Conservation (phyloP, 2,797 vertebrate genomes). For the Cossypha caffra region DNA sequence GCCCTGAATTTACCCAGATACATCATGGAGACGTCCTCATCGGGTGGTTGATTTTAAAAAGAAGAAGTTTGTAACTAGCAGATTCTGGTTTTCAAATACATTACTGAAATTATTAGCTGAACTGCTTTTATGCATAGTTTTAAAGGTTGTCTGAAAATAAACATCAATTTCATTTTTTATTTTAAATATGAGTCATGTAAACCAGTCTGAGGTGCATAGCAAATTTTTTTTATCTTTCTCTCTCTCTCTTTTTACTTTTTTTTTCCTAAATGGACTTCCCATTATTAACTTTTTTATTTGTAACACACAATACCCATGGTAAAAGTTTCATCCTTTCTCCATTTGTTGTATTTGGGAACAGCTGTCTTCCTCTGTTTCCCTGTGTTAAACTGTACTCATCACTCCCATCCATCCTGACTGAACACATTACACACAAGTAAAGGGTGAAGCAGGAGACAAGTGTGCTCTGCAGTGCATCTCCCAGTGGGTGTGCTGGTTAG, state of each 20-base stretch:
- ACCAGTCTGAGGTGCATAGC: background rate
- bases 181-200: background rate
- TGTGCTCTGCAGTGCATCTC: background rate
- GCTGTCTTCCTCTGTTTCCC: background rate
- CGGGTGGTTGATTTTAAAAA: constrained; percentile 20
- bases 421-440: accelerated
- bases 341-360: background rate
- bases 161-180: background rate
- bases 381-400: background rate
- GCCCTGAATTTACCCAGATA: background rate
- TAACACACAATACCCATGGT: background rate
- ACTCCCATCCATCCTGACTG: accelerated
- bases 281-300: background rate
- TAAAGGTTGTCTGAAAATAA: background rate
- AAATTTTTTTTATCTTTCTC: accelerated
- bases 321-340: background rate
- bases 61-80: background rate
- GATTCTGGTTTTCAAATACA: background rate
- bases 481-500: background rate
- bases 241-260: too few species aligned
- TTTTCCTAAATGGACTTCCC: background rate
- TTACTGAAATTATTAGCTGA: constrained; percentile 8
- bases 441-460: background rate
- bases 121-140: background rate
- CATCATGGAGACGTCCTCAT: background rate